Percentiles rank a stretch among this genome's conserved stretches.
phyloP scores from a whole-genome alignment of 1,140 invertebrate genomes.

The Lordiphosa clarofinis region DNA sequence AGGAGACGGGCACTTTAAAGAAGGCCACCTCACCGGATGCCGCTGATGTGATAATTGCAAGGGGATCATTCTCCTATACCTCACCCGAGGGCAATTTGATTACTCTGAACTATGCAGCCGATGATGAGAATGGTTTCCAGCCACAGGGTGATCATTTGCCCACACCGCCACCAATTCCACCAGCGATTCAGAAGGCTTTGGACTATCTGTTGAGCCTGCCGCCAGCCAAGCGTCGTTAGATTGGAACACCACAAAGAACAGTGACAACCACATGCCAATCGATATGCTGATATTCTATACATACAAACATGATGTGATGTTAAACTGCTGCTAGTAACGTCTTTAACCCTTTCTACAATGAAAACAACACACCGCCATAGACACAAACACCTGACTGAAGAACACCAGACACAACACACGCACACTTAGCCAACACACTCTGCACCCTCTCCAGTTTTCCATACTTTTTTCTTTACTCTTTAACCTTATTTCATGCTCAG shows the following conservation, averaged over 20 bases:
- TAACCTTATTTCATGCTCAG: conserved; percentile 34
- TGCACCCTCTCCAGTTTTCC: conserved; percentile 9
- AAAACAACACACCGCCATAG: conserved; percentile 31
- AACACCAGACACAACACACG: conserved; percentile 16
- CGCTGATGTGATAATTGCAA: conserved; percentile 84
- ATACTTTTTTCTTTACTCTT: conserved; percentile 15
- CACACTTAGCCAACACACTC: conserved; percentile 10
- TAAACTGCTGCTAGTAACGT: conserved; percentile 24
- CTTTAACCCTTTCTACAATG: no score
- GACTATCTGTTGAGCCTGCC: conserved; percentile 83
- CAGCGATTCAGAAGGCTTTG: conserved; percentile 87
- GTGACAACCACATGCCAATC: neutral
- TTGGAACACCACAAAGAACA: neutral
- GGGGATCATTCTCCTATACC: conserved; percentile 89
- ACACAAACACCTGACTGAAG: no score
- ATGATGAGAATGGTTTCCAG: conserved; percentile 88
- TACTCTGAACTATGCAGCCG: conserved; percentile 87
- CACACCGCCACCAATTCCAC: conserved; percentile 87
- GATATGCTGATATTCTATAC: no score
- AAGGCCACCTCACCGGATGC: conserved; percentile 83
- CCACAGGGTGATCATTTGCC: conserved; percentile 86
- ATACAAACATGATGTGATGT: conserved; percentile 15
- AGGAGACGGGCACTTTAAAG: conserved; percentile 85
- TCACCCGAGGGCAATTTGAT: conserved; percentile 90
- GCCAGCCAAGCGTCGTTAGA: conserved; percentile 70